Evolutionary conservation across 1,140 invertebrate genomes (phyloP).

Genomic region (Diachasmimorpha longicaudata): DNA sequence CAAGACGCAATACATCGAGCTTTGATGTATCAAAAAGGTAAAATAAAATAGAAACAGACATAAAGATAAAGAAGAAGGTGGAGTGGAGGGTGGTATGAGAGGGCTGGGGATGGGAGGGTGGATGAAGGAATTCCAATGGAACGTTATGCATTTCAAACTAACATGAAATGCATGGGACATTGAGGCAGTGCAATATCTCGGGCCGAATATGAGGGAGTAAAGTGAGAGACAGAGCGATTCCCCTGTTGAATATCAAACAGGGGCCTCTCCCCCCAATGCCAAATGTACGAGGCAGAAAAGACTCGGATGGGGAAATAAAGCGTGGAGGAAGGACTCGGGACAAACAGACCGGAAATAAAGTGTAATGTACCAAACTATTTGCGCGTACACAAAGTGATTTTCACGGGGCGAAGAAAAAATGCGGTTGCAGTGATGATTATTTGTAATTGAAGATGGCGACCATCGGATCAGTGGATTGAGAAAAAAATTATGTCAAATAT

Average conservation of each 20-base stretch:
- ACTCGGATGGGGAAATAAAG: background rate
- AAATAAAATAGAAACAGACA: background rate
- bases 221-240: background rate
- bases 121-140: background rate
- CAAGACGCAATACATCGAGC: background rate
- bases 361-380: background rate
- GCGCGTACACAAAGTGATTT: background rate
- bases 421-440: no score
- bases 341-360: background rate
- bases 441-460: no score
- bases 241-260: background rate
- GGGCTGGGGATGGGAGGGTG: background rate
- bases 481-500: no score
- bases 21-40: background rate
- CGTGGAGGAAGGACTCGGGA: background rate
- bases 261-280: background rate
- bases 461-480: no score
- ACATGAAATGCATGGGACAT: slow-evolving; percentile 14
- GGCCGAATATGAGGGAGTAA: background rate
- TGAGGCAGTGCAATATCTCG: slow-evolving; percentile 5
- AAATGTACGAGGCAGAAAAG: background rate
- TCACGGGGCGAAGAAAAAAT: background rate
- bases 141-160: slow-evolving; percentile 8
- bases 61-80: background rate
- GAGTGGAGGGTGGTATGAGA: no score